Base-by-base conservation (phyloP, 2,888 invertebrate genomes). In the Leucozona laternaria region DNA sequence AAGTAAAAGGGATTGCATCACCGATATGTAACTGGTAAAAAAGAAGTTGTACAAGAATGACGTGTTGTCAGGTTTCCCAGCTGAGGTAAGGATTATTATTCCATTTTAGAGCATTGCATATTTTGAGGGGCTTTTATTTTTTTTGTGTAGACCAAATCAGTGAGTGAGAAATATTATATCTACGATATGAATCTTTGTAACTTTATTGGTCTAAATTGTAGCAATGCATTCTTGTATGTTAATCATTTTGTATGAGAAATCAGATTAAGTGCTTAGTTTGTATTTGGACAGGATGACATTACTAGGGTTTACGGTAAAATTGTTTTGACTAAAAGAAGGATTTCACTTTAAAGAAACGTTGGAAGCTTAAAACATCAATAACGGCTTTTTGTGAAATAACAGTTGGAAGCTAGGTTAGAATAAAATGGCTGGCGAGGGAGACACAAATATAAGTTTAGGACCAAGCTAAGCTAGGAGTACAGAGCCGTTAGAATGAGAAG, bases 1-100 rank as follows among this genome's bases (percentile, higher is more conserved):
- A 58, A 71, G 55, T 62, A 79, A 73, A 75, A 71, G 76, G 79
- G 71, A 72, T 76, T 79, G 58, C 84, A 66, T 79, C 76, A 84
- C 50, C 48, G 50, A 62, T 64, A 75, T 62, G 70, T 75, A 45
- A 31, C 31, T 48, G 34, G 34, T 20, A 25, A 25, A 25, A 17
- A 17, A 22, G 25, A 60, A 70, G 60, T 40, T 60, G 20, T 40
- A 22, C 15, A 25, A 37, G 72, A 66, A 43, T 75, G 70, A 70
- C 64, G 53, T 72, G 58, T 78, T 72, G 82, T 50, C 72, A 72
- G 55, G 62, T 57, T 79, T 66, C 37, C 50, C 48, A 45, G 40
- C 55, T 53, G 57, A 25, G 64, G 84, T 50, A 71, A 75, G 79
- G 70, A 76, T 71, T 62, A 73, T 50, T 73, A 68, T 13, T 34